These are phyloP conservation scores for Muscicapa comitata DNA, from an alignment of 2,797 vertebrate genomes.

Conservation along the genomic window DNA sequence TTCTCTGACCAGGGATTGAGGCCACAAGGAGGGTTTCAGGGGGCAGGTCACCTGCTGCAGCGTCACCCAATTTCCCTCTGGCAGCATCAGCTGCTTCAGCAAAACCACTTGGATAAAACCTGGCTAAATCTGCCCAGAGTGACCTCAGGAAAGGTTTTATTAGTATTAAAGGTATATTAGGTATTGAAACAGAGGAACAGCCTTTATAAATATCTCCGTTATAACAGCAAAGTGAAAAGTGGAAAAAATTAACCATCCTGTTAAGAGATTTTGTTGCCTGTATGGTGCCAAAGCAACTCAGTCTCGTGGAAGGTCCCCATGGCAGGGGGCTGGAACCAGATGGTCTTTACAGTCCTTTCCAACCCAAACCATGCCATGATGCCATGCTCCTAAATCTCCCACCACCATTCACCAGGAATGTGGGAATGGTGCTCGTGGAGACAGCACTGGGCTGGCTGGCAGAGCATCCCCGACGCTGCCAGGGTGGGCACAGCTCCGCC, in stretches of 20 bases:
- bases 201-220: neutral
- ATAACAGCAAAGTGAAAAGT: neutral
- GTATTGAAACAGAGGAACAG: neutral
- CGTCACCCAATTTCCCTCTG: accelerated
- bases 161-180: neutral
- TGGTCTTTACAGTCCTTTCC: neutral
- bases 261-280: neutral
- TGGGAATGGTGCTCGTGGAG: accelerated
- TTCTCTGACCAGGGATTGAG: neutral
- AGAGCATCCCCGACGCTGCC: neutral
- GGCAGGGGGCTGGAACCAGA: neutral
- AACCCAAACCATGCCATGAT: neutral
- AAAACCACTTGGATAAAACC: neutral
- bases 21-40: neutral
- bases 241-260: no score
- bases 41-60: neutral
- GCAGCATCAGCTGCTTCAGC: neutral
- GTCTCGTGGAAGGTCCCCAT: neutral
- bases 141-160: neutral
- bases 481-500: neutral
- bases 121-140: neutral
- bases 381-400: neutral
- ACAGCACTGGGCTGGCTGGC: neutral
- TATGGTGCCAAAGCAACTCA: accelerated
- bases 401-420: accelerated